These are phyloP conservation scores for Hipposideros larvatus DNA, from an alignment of 2,797 vertebrate species.

Conservation along the genomic window DNA sequence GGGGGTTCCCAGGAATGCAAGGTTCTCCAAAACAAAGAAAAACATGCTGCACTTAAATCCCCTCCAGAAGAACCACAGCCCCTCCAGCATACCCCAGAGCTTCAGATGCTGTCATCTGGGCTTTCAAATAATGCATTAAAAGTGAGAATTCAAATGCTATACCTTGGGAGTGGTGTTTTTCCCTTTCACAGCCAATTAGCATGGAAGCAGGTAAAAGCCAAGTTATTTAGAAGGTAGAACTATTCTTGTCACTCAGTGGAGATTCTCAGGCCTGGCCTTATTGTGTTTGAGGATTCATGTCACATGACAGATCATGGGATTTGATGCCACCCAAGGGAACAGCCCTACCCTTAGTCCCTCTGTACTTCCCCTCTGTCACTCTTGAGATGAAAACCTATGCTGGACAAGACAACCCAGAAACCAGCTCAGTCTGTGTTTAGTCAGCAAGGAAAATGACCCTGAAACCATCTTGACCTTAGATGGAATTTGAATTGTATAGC, in stretches of 20 bases:
- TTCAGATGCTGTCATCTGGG: constrained; percentile 70
- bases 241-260: neutral
- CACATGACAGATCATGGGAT: neutral
- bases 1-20: neutral
- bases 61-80: neutral
- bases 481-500: neutral
- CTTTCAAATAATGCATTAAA: constrained; percentile 74
- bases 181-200: constrained; percentile 52
- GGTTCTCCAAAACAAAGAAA: neutral
- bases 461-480: neutral
- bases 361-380: neutral
- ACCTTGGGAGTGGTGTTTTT: neutral
- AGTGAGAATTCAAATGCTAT: constrained; percentile 73
- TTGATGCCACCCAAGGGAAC: constrained; percentile 37
- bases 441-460: neutral
- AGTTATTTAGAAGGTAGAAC: neutral
- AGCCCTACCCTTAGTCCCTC: constrained; percentile 24
- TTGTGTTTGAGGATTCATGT: constrained; percentile 59
- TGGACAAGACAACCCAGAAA: constrained; percentile 36
- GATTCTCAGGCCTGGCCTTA: neutral
- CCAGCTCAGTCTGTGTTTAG: neutral
- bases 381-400: constrained; percentile 34
- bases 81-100: neutral
- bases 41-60: neutral
- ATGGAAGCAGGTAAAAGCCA: constrained; percentile 59